Conservation (phyloP, 2,797 vertebrate species). For the Chrysolophus pictus region DNA sequence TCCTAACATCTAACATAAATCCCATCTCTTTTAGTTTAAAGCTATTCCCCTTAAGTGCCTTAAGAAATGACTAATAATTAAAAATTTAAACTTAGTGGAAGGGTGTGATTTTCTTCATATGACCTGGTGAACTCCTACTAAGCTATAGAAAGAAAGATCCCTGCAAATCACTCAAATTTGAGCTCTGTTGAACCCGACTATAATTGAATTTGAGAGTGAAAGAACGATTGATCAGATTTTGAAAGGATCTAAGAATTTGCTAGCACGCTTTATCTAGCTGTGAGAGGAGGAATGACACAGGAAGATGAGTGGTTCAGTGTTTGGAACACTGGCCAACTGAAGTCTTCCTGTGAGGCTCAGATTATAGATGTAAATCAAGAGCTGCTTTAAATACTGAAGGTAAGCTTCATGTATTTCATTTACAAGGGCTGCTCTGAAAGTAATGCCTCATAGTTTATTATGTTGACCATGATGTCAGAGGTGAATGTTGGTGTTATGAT, state of each 20-base stretch:
- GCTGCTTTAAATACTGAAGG: background rate
- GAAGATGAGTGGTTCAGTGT: accelerated
- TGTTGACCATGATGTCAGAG: background rate
- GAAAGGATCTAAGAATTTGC: background rate
- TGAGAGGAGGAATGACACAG: background rate
- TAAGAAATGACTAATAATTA: background rate
- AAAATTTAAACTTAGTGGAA: background rate
- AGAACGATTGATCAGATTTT: background rate
- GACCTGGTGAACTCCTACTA: background rate
- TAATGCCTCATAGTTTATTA: background rate
- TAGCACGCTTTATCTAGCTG: background rate
- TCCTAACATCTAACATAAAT: no score
- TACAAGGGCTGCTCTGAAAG: background rate
- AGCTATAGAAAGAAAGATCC: background rate
- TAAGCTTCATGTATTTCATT: background rate
- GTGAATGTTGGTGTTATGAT: background rate
- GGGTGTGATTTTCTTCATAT: background rate
- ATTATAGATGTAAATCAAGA: background rate
- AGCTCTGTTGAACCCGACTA: background rate
- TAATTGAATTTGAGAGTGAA: background rate
- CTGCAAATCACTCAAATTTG: background rate
- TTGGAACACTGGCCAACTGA: background rate
- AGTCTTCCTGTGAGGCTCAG: background rate
- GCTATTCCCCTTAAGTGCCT: no score
- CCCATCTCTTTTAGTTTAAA: no score